Percentiles rank a stretch among this genome's conserved stretches.
Conservation (phyloP, 2,113 vertebrate species). For the Phylloscopus trochilus region DNA sequence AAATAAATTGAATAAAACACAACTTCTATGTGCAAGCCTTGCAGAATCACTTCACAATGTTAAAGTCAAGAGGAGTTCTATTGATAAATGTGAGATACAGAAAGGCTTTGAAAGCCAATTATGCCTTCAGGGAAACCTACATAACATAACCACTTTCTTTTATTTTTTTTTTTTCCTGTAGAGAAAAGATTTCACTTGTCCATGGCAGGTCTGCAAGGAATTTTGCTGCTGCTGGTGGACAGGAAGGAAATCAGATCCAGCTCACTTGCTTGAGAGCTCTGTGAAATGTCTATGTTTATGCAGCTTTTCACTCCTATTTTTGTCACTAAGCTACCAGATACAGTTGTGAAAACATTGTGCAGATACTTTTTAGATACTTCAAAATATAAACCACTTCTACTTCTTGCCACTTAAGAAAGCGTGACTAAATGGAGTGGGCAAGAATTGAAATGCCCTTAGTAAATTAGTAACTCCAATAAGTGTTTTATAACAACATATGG, state of each 20-base stretch:
- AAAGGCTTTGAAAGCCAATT: neutral
- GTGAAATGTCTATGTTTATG: neutral
- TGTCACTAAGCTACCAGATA: conserved; percentile 45
- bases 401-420: conserved; percentile 4
- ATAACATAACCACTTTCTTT: neutral
- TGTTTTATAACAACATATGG: conserved; percentile 13
- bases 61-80: neutral
- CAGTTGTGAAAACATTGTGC: conserved; percentile 20
- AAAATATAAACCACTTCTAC: neutral
- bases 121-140: neutral
- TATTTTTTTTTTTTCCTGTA: neutral
- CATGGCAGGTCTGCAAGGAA: neutral
- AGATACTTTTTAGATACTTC: conserved; percentile 10
- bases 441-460: neutral
- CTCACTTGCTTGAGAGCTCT: neutral
- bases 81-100: neutral
- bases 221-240: neutral
- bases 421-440: neutral
- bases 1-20: neutral
- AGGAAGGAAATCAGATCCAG: conserved; percentile 12
- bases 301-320: conserved; percentile 50
- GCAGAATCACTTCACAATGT: neutral
- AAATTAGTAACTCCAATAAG: neutral
- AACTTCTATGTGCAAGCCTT: neutral
- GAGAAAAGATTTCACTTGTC: neutral